Evolutionary conservation across 2,888 invertebrate genomes (phyloP), one percentile per base, ranked within the genome.

Genomic region (Hirtodrosophila histrioides): DNA sequence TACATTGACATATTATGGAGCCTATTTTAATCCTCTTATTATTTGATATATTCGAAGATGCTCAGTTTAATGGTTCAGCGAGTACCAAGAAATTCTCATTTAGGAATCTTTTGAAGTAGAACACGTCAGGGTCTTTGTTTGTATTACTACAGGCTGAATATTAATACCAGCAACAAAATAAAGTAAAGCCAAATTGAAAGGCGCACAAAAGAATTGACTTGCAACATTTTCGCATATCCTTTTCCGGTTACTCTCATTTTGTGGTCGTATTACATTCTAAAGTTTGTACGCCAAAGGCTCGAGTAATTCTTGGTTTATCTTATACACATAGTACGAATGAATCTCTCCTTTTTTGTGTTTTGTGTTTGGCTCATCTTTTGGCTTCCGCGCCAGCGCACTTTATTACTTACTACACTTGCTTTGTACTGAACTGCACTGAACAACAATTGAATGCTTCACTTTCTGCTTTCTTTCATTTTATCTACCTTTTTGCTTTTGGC

Each of bases 351-450:
- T 53, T 55, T 54, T 53, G 57, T 57, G 37, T 43, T 53, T 64
- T 57, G 37, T 43, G 48, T 53, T 60, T 69, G 31, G 43, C 29
- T 57, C 65, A 58, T 40, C 58, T 54, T 55, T 61, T 53, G 62
- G 45, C 41, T 23, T 44, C 37, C 57, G 80, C 71, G 78, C 35
- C 41, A 64, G 48, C 41, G 54, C 60, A 69, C 65, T 86, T 88
- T 86, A 81, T 89, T 77, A 76, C 87, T 86, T 75, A 84, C 69
- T 84, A 74, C 48, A 50, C 17, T 58, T 46, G 33, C 62, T 70
- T 50, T 58, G 51, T 60, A 50, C 49, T 17, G 17, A 36, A 23
- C 29, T 27, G 27, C 27, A 2, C 43, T 55, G 27, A 24, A 44
- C 46, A 44, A 37, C 45, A 69, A 51, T 37, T 57, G 50, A 45